Evolutionary conservation across 1,140 invertebrate genomes (phyloP), one percentile per base, ranked within the genome.

Genomic region (Tyrophagus putrescentiae): DNA sequence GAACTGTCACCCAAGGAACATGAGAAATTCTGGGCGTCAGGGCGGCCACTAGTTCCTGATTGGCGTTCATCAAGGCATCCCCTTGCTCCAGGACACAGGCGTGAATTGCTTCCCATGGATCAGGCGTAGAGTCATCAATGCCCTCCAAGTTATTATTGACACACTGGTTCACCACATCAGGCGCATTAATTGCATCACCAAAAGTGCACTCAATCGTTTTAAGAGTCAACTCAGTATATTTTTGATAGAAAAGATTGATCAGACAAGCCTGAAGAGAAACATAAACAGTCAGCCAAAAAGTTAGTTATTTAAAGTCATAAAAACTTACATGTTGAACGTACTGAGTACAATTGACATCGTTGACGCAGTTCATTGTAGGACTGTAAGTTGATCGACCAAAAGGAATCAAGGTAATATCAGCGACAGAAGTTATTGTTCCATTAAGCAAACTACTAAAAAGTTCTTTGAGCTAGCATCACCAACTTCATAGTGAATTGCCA

Each of bases 391-490:
- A 16, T 52, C 31, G 28, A 4, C 56, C 56, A 57, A 52, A 57
- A n/a, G 56, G 56, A 41, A 57, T 7, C 25, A 57, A 23, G 27
- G 18, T 39, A 9, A 57, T 21, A 45, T 36, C 31, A 11, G 33
- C 21, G 21, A 13, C 33, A 57, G 4, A 52, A 13, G 31, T 45
- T 13, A 41, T 23, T 21, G 45, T 41, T 52, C 44, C 25, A 48
- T n/a, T 57, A 33, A 57, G 16, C 56, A 6, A 41, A n/a, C 31
- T 21, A 57, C 29, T 21, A 61, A 53, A 60, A 60, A 60, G 13
- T 21, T 9, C 23, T 6, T 6, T 18, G 54, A 61, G 18, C 25
- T 4, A n/a, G 2, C 13, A 60, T 61, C 29, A 18, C 18, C 16
- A 3, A 29, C 23, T 25, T 61, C 60, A 32, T 61, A 61, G 41